These are phyloP conservation scores for Cotesia congregata DNA, from an alignment of 2,888 invertebrate genomes.

Conservation along the genomic window DNA sequence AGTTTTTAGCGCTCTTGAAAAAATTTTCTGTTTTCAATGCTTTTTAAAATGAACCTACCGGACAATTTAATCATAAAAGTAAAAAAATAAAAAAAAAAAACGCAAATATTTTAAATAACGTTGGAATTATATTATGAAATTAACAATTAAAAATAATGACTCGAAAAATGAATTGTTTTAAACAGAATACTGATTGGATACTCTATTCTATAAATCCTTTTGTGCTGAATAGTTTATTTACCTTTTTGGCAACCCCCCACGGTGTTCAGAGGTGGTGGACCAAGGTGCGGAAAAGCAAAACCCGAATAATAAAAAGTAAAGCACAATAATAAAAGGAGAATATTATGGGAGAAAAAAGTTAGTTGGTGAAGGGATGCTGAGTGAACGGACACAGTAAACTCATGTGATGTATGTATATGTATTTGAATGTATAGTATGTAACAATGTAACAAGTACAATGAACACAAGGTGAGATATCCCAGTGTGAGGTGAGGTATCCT, in stretches of 20 bases:
- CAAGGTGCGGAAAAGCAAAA: slow-evolving; percentile 3
- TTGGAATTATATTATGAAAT: not conserved
- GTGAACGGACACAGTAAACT: not conserved
- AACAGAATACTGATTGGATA: not conserved
- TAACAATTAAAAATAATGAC: not conserved
- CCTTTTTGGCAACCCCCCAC: slow-evolving; percentile 16
- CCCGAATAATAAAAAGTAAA: not conserved
- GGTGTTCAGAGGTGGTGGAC: slow-evolving; percentile 10
- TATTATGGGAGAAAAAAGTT: not conserved
- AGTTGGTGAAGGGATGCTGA: slow-evolving; percentile 10
- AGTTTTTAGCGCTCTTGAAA: too few species aligned
- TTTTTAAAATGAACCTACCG: too few species aligned
- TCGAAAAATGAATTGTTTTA: not conserved
- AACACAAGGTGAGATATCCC: slow-evolving; percentile 18
- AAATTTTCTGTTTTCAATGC: too few species aligned
- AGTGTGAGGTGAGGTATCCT: slow-evolving; percentile 21
- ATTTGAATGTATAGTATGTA: not conserved
- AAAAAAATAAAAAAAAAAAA: too few species aligned
- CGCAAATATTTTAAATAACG: too few species aligned
- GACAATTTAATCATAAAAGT: too few species aligned
- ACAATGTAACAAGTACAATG: slow-evolving; percentile 10
- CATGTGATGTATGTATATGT: not conserved
- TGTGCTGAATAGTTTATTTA: not conserved
- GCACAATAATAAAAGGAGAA: not conserved
- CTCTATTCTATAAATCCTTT: not conserved